Evolutionary conservation across 2,888 invertebrate species (phyloP), one percentile per base, ranked within the genome.

Genomic region (Drosophila acutilabella): DNA sequence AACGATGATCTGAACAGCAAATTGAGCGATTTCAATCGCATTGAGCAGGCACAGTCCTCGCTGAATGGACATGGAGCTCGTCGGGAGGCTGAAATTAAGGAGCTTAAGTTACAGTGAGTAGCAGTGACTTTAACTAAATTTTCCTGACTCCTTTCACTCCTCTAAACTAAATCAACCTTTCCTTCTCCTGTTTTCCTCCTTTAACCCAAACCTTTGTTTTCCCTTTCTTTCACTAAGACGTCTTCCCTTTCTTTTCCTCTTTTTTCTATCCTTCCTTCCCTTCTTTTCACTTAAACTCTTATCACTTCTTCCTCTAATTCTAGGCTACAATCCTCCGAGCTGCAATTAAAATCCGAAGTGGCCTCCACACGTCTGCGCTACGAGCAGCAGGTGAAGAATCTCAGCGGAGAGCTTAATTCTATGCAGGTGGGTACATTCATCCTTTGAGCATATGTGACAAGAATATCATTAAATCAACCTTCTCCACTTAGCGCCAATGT

Each of bases 1-100:
- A 95, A 96, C 89, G 98, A 98, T 79, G 97, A 97, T 89, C 92
- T 96, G 2, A 94, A 94, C 76, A 94, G 95, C 80, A 97, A 97
- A 90, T 91, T 97, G 36, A 97, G 96, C 89, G 97, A 97, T 92
- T 97, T 96, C 91, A 96, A 96, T 89, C 96, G 95, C 91, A 96
- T 97, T 2, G 95, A 95, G 45, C 97, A 97, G 92, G 94, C 96
- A 16, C 97, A 97, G 89, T 94, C 96, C 74, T 96, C 95, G 64
- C 94, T 97, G 47, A 95, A 95, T 59, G 95, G 95, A 2, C 97
- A 97, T 81, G 96, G 95, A 61, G 94, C 94, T 0, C 95, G 95
- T 20, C 93, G 96, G 75, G 97, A 97, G 78, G 94, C 95, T 23
- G 97, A 98, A 92, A 93, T 97, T 18, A 94, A 94, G 70, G 94